These are phyloP conservation scores for Anguilla marmorata DNA, from an alignment of 2,797 vertebrate species.

Conservation along the genomic window DNA sequence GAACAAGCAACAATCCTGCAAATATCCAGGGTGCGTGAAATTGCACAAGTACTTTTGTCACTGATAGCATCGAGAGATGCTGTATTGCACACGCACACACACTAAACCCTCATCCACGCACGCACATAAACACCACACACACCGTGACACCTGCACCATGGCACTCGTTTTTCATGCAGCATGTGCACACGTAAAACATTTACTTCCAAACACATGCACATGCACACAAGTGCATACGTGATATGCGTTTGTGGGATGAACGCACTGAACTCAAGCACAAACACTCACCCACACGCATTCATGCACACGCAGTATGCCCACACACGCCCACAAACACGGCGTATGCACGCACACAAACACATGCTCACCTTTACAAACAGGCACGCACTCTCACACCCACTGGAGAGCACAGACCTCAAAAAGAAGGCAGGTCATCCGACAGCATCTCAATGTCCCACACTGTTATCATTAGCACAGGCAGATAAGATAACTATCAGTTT, in stretches of 20 bases:
- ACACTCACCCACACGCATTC: constrained; percentile 21
- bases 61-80: constrained; percentile 56
- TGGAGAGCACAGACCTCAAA: constrained; percentile 19
- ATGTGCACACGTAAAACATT: neutral
- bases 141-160: neutral
- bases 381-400: neutral
- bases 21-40: neutral
- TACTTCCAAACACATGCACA: neutral
- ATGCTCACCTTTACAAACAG: constrained; percentile 31
- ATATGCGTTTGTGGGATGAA: neutral
- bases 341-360: neutral
- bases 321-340: constrained; percentile 43
- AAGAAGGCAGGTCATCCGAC: constrained; percentile 22
- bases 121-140: constrained; percentile 22
- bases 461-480: constrained; percentile 20
- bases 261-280: constrained; percentile 45
- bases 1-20: neutral
- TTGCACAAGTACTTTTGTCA: constrained; percentile 54
- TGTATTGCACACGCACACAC: constrained; percentile 43
- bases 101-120: constrained; percentile 20
- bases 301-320: constrained; percentile 37
- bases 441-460: constrained; percentile 14
- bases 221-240: neutral
- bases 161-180: neutral
- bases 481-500: constrained; percentile 38